Evolutionary conservation across 2,888 invertebrate species (phyloP), one percentile per base, ranked within the genome.

Genomic region (Stenurella melanura): DNA sequence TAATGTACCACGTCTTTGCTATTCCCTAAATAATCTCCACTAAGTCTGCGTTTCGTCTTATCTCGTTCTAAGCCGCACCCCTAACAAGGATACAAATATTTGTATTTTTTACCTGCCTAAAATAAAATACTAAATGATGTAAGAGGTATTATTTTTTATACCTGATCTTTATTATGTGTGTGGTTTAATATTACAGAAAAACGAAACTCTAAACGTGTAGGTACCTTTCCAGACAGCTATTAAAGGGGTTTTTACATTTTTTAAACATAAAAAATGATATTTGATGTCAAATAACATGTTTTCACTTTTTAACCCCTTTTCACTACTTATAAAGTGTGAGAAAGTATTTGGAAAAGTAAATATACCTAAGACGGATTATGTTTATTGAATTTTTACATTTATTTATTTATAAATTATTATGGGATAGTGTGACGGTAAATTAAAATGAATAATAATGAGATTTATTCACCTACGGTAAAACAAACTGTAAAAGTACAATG

Each of bases 101-200:
- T 18, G 61, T 63, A 63, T 50, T 63, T 63, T 63, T 72, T 72
- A 72, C 71, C 71, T 72, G 71, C 21, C n/a, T 38, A 72, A 58
- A 67, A 54, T 54, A 54, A 72, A 72, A 72, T 72, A 61, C 61
- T 72, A 54, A 72, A 72, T 71, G 71, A 71, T 72, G 71, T 72
- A 72, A 72, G 71, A 42, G 71, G 63, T 30, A 72, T n/a, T 54
- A 63, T 63, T 63, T 72, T 72, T 72, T 72, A 71, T 72, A 72
- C 71, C 71, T 72, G 71, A 71, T 71, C 71, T 50, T 71, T 71
- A 71, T 71, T 71, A 71, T 72, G 71, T 72, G 71, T 72, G 71
- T 63, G 71, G 71, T 72, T 72, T 72, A 72, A 72, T 72, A 72
- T 72, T 72, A 63, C 71, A 72, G 63, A 72, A 72, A 72, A 72